phyloP scores from a whole-genome alignment of 2,113 vertebrate species.

The Narcine bancroftii region DNA sequence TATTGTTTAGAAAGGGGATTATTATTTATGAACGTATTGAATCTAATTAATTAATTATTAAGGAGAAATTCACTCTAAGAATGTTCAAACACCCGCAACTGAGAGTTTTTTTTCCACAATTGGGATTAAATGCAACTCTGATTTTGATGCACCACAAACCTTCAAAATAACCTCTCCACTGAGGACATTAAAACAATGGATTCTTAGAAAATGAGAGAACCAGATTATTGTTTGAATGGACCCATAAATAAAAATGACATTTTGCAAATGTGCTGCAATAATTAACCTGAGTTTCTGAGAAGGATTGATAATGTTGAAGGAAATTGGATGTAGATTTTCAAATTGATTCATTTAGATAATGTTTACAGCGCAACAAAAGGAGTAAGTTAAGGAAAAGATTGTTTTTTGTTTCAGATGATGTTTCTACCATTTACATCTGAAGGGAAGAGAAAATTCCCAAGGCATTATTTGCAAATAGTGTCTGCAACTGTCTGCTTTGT shows the following conservation, averaged over 20 bases:
- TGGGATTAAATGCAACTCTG: background rate
- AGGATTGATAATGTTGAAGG: background rate
- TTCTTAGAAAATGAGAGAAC: background rate
- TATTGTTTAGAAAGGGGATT: background rate
- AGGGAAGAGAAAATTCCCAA: background rate
- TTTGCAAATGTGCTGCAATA: background rate
- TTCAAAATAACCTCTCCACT: background rate
- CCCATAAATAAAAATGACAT: slow-evolving; percentile 27
- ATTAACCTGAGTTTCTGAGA: background rate
- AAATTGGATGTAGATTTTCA: slow-evolving; percentile 10
- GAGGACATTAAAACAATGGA: slow-evolving; percentile 9
- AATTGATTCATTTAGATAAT: background rate
- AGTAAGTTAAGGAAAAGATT: background rate
- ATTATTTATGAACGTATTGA: background rate
- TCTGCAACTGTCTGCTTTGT: background rate
- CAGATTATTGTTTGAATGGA: slow-evolving; percentile 9
- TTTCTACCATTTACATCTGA: background rate
- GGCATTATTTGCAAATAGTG: too few relatives aligned
- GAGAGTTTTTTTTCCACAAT: background rate
- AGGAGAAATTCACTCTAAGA: background rate
- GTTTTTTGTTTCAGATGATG: background rate
- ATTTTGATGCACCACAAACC: background rate
- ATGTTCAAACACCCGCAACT: background rate
- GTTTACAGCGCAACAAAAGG: background rate
- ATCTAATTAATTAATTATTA: background rate